Percentiles rank a stretch among this genome's conserved stretches.
phyloP scores from a whole-genome alignment of 2,797 vertebrate species.

The Eulemur coronatus region DNA sequence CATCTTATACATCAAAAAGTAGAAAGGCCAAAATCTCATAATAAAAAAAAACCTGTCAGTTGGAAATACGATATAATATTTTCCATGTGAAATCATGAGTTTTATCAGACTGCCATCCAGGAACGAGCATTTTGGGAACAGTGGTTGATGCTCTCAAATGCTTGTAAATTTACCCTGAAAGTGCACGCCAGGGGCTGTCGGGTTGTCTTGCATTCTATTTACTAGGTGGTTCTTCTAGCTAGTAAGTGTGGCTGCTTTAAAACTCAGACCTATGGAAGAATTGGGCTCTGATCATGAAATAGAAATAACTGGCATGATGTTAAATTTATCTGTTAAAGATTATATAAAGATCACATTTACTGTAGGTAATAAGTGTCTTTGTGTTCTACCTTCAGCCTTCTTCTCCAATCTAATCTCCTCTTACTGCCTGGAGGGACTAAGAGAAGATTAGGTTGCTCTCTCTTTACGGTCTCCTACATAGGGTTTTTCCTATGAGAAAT shows the following conservation, averaged over 20 bases:
- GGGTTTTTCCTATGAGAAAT: neutral
- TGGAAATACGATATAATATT: neutral
- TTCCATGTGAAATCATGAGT: neutral
- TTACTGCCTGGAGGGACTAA: neutral
- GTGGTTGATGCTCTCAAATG: neutral
- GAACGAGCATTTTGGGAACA: neutral
- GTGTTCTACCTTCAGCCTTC: neutral
- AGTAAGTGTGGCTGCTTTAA: neutral
- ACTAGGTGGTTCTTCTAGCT: neutral
- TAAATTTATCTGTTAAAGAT: constrained; percentile 1
- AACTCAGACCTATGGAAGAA: neutral
- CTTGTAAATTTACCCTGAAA: neutral
- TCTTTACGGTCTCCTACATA: neutral
- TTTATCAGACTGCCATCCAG: neutral
- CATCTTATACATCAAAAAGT: constrained; percentile 18
- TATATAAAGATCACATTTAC: neutral
- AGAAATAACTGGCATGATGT: neutral
- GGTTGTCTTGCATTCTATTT: neutral
- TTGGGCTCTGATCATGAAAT: neutral
- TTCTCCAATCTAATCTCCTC: neutral
- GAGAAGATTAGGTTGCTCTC: neutral
- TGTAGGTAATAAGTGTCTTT: neutral
- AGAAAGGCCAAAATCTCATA: neutral
- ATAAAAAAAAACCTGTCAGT: neutral
- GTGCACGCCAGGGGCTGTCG: neutral